Conservation (phyloP, 2,797 vertebrate genomes). For the Emys orbicularis region DNA sequence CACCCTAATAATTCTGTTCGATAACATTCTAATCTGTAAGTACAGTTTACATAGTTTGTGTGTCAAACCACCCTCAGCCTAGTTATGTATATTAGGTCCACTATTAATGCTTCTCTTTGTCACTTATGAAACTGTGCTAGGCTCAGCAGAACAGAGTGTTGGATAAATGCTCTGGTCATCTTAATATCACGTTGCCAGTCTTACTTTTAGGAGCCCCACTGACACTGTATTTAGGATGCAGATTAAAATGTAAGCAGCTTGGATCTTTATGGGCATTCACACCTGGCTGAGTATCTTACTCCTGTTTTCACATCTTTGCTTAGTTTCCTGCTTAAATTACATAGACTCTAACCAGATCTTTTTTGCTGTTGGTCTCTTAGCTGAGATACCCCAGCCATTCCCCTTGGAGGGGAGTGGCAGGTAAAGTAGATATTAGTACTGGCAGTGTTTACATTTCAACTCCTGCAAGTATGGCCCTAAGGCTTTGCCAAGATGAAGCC, state of each 20-base stretch:
- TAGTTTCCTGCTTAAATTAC: background rate
- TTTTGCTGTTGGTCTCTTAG: background rate
- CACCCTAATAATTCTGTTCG: background rate
- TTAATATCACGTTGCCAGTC: no score
- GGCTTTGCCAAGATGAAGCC: background rate
- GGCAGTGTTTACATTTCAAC: background rate
- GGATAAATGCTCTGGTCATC: background rate
- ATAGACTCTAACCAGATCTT: background rate
- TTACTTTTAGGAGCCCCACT: background rate
- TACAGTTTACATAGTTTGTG: background rate
- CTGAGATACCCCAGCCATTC: background rate
- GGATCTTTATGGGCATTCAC: background rate
- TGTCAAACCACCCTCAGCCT: background rate
- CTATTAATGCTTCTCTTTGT: background rate
- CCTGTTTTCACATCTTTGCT: background rate
- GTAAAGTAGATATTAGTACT: background rate
- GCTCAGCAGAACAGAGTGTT: background rate
- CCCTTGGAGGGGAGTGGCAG: background rate
- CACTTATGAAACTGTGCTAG: background rate
- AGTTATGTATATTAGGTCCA: background rate
- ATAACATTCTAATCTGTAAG: background rate
- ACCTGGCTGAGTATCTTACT: background rate
- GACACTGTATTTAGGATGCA: background rate
- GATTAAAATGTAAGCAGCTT: background rate
- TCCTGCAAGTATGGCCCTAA: background rate